phyloP scores from a whole-genome alignment of 2,888 invertebrate species.

The Oscheius sp. region DNA sequence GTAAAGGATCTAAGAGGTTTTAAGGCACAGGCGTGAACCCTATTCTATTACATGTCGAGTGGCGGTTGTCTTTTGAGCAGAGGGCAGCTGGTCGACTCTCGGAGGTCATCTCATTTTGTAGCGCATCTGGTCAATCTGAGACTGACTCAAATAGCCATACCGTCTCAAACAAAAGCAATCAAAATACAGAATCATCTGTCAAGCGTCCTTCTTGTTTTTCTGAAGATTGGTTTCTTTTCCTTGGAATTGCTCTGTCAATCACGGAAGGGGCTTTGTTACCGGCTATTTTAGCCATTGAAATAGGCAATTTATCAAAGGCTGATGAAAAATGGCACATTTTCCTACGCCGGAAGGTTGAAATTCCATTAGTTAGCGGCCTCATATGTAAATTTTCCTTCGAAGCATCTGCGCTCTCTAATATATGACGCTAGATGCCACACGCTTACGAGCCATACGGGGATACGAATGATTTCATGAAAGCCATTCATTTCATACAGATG shows the following conservation, averaged over 20 bases:
- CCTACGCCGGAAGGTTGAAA: too few relatives aligned
- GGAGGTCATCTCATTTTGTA: constrained; percentile 31
- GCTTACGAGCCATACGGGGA: not conserved
- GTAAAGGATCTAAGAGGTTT: not conserved
- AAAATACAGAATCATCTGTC: not conserved
- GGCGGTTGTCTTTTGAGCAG: constrained; percentile 26
- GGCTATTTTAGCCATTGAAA: too few relatives aligned
- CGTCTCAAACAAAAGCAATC: not conserved
- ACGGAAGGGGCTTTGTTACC: too few relatives aligned
- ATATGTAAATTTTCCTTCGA: constrained; percentile 20
- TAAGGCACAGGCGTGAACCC: constrained; percentile 17
- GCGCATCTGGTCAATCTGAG: constrained; percentile 28
- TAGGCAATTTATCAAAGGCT: too few relatives aligned
- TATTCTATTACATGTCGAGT: constrained; percentile 24
- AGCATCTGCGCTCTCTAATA: constrained; percentile 24
- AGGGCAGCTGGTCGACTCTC: constrained; percentile 29
- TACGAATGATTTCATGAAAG: not conserved
- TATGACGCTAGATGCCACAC: constrained; percentile 20
- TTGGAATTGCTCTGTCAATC: too few relatives aligned
- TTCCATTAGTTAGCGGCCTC: not conserved
- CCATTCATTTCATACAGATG: constrained; percentile 2
- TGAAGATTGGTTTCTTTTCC: not conserved
- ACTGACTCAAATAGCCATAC: constrained; percentile 17
- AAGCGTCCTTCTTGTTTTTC: not conserved
- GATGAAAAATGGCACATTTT: too few relatives aligned